Evolutionary conservation across 64 coral and sea anemone species (phyloP), one percentile per base, ranked within the genome.

Genomic region (Actinia equina): DNA sequence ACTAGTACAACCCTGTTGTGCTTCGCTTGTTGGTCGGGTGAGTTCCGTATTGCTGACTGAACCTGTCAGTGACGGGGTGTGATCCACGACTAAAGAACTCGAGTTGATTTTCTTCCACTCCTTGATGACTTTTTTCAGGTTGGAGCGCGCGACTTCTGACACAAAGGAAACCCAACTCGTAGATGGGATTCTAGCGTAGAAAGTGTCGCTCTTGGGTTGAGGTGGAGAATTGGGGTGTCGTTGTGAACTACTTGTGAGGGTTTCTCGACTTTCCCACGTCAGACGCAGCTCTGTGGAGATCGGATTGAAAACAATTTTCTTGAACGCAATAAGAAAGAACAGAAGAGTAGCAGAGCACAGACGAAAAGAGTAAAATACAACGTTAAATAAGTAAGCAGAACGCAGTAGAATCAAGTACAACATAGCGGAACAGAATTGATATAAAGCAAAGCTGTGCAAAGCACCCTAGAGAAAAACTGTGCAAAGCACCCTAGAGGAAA

Each of bases 91-190:
- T 4, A 81, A 22, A 19, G 78, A 81, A 51, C 17, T 81, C 2
- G 78, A 81, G 49, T 81, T 81, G 17, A 81, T 52, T 81, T 81
- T 81, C 3, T 81, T 81, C 78, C 78, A 81, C 25, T 81, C 43
- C 6, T 52, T 81, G 78, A 37, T 1, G 19, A 49, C 22, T 52
- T 52, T 81, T 23, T 81, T 81, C 18, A 52, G 22, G 42, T 81
- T 81, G n/a, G 43, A 44, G 16, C 78, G 43, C 14, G 78, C 49
- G 17, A 81, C 78, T 22, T 81, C 78, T 8, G 7, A 52, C 0
- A 81, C 49, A 12, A 81, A 81, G 10, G 78, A 43, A 25, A n/a
- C 17, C 78, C 78, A 81, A 22, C 78, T 81, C 14, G 78, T 10
- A 44, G 78, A 44, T 2, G 78, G 78, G 16, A 81, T 52, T 52